These are phyloP conservation scores for Lottia scabra DNA, from an alignment of 2,888 invertebrate species.

Conservation along the genomic window DNA sequence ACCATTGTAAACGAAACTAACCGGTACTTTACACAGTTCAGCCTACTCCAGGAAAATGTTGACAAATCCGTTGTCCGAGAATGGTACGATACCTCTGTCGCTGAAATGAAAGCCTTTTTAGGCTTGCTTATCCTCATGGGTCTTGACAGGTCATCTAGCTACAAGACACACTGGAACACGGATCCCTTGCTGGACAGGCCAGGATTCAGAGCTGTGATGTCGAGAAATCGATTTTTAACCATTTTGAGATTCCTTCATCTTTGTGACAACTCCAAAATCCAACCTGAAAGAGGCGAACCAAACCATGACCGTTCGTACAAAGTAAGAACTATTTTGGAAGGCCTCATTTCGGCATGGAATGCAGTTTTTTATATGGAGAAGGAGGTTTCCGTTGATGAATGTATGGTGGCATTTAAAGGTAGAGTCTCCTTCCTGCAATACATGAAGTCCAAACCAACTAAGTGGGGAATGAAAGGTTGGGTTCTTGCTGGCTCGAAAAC, in stretches of 20 bases:
- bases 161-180: neutral
- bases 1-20: neutral
- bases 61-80: neutral
- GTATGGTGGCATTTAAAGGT: constrained; percentile 30
- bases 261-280: neutral
- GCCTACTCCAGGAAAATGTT: neutral
- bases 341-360: neutral
- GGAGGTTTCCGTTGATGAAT: constrained; percentile 23
- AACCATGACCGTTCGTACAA: neutral
- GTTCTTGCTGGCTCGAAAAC: constrained; percentile 14
- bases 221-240: neutral
- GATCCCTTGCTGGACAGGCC: neutral
- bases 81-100: constrained; percentile 11
- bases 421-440: constrained; percentile 18
- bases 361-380: constrained; percentile 9
- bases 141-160: neutral
- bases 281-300: neutral
- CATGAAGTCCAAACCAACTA: constrained; percentile 20
- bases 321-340: neutral
- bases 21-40: neutral
- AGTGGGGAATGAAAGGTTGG: constrained; percentile 33
- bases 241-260: neutral
- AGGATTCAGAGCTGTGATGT: neutral
- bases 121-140: constrained; percentile 16
- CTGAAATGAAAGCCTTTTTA: constrained; percentile 24